phyloP scores from a whole-genome alignment of 1,140 invertebrate species.

The Cydia strobilella region DNA sequence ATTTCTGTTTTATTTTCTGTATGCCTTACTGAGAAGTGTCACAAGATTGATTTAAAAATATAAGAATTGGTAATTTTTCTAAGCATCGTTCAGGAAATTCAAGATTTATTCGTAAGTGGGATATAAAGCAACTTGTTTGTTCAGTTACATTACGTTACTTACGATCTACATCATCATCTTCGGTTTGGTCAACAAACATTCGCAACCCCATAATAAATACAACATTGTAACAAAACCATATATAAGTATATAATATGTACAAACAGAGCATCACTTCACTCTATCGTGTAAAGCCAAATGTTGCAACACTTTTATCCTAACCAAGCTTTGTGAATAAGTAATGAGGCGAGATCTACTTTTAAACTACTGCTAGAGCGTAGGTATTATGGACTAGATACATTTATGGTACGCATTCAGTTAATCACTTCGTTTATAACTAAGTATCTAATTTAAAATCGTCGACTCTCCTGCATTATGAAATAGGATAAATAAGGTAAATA shows the following conservation, averaged over 20 bases:
- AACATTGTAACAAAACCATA: constrained; percentile 65
- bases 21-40: constrained; percentile 68
- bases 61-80: constrained; percentile 59
- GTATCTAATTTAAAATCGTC: background rate
- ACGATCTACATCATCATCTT: constrained; percentile 49
- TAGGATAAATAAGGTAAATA: constrained; percentile 4
- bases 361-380: constrained; percentile 25
- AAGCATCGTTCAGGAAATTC: constrained; percentile 59
- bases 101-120: constrained; percentile 46
- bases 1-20: constrained; percentile 59
- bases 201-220: constrained; percentile 64
- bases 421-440: constrained; percentile 20
- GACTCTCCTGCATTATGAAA: background rate
- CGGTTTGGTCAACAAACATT: constrained; percentile 77
- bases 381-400: constrained; percentile 15
- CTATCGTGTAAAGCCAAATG: constrained; percentile 22
- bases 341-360: constrained; percentile 21
- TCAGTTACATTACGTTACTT: constrained; percentile 52
- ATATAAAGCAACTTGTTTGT: constrained; percentile 63
- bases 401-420: constrained; percentile 27
- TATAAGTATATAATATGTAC: constrained; percentile 54
- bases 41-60: constrained; percentile 66
- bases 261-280: constrained; percentile 42
- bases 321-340: constrained; percentile 26
- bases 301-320: constrained; percentile 20